A percentile compares a stretch with the other conserved stretches of the same genome.
Conservation (phyloP, 2,888 invertebrate species). For the Yponomeuta evonymella region DNA sequence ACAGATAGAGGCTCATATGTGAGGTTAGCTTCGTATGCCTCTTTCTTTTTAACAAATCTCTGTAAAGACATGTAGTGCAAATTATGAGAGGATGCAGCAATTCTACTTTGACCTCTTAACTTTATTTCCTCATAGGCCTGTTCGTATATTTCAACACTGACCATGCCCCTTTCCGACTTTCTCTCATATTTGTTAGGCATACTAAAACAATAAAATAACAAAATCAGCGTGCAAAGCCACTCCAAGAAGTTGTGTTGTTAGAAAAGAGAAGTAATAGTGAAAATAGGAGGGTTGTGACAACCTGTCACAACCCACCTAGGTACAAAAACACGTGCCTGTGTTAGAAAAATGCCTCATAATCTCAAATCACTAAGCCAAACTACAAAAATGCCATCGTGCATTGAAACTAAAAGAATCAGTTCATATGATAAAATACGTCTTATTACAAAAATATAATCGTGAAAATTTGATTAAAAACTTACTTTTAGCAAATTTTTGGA, state of each 20-base stretch:
- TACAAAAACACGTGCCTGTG: neutral
- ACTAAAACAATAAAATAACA: neutral
- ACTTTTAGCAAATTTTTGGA: too few species aligned
- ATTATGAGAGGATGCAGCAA: neutral
- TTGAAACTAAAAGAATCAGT: neutral
- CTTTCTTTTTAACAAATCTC: neutral
- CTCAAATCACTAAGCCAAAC: neutral
- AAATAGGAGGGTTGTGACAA: neutral
- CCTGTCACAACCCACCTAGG: conserved; percentile 7
- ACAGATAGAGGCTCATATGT: too few species aligned
- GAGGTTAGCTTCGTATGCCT: too few species aligned
- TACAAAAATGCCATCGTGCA: neutral
- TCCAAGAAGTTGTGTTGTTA: neutral
- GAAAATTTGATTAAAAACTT: too few species aligned
- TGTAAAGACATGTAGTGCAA: neutral
- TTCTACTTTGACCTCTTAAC: neutral
- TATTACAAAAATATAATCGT: neutral
- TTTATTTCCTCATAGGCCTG: neutral
- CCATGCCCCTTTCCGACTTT: conserved; percentile 9
- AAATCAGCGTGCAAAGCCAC: neutral
- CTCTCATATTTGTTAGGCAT: conserved; percentile 4
- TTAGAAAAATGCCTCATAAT: neutral
- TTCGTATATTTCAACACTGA: neutral
- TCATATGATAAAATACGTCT: neutral
- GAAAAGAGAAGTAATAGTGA: neutral